Evolutionary conservation across 2,113 vertebrate genomes (phyloP), one percentile per base, ranked within the genome.

Genomic region (Engraulis encrasicolus): DNA sequence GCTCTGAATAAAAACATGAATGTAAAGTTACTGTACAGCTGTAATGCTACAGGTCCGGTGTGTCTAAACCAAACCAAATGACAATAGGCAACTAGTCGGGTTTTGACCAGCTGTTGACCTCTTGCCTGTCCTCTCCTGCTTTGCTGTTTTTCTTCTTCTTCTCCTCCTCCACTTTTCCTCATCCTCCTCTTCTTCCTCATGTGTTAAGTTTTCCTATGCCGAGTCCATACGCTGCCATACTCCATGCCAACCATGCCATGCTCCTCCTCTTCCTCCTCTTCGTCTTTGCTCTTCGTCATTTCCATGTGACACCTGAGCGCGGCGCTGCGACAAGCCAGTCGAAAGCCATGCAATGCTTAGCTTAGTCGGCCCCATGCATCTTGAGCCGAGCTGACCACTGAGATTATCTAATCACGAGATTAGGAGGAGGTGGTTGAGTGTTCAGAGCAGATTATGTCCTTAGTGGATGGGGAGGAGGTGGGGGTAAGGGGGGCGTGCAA

Each of bases 331-430:
- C 85, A 86, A 85, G 54, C 81, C 71, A 78, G 84, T 86, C 85
- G 82, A 61, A 27, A 23, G 23, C n/a, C 50, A 80, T 81, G 82
- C n/a, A n/a, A n/a, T n/a, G 71, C 78, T 23, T 45, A 58, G 77
- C 82, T 85, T 82, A 85, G 77, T 80, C 49, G 23, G 27, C 19
- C 31, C 74, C 49, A 12, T 7, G 23, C 81, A 86, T n/a, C n/a
- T n/a, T n/a, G n/a, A n/a, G n/a, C n/a, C n/a, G n/a, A n/a, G n/a
- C n/a, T n/a, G n/a, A n/a, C n/a, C n/a, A n/a, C n/a, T n/a, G n/a
- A n/a, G n/a, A n/a, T n/a, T n/a, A n/a, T n/a, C n/a, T n/a, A 83
- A 86, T 88, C 81, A 83, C 81, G 79, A 86, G 83, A 88, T 85
- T 86, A 86, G 81, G 83, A 52, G 20, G 82, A 83, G 84, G 71